Evolutionary conservation across 2,113 vertebrate genomes (phyloP), one percentile per base, ranked within the genome.

Genomic region (Nematolebias whitei): DNA sequence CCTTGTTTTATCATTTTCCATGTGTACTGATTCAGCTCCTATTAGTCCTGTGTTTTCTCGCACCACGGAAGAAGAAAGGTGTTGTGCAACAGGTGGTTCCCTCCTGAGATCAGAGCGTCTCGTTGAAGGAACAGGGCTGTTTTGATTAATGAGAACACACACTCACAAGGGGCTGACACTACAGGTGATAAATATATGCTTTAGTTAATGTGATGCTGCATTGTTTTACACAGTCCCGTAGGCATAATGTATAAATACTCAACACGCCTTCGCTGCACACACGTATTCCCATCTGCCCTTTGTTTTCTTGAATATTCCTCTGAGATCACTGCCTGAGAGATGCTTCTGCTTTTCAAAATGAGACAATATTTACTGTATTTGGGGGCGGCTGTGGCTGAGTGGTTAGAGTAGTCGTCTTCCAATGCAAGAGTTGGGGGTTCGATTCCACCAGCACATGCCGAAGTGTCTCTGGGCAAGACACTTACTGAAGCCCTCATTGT

Each of bases 171-270:
- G 32, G 20, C 55, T 50, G 61, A 80, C 49, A 76, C 38, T 39
- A 56, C 67, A 70, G 51, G 26, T 87, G 83, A 85, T 82, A 75
- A 87, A 87, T 85, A 73, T 73, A 39, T 60, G 70, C 55, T 59
- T 83, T 73, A 22, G 9, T 72, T 79, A 61, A 67, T 83, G 58
- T 70, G 80, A 82, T 71, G 53, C 68, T 73, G 62, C 65, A 85
- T 87, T 87, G 85, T 87, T 85, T 82, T 62, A 53, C 19, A 43
- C 23, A 45, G 14, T 85, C 85, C 85, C 78, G 43, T 54, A 39
- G 83, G 83, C 63, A 66, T 56, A 62, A 50, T 51, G 66, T 53
- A 72, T 68, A 68, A 71, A 76, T 59, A 66, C 32, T 55, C 12
- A 24, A 39, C 35, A 26, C 40, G 44, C 29, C 8, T 48, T 49